phyloP scores from a whole-genome alignment of 2,888 invertebrate genomes.

The Notodonta ziczac region DNA sequence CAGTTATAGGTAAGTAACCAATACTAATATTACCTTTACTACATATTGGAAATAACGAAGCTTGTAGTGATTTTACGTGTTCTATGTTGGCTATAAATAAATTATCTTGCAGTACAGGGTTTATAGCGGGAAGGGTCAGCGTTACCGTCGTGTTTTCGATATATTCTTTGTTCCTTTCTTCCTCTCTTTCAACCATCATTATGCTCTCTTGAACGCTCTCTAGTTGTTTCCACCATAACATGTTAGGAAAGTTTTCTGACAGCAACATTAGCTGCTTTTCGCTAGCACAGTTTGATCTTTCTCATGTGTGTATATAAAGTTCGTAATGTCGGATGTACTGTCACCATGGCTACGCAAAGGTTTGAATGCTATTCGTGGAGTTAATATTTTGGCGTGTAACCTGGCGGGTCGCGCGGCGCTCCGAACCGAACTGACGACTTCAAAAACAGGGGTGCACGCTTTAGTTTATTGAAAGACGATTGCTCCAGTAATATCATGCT shows the following conservation, averaged over 20 bases:
- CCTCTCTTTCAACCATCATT: constrained; percentile 75
- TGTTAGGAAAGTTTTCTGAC: constrained; percentile 53
- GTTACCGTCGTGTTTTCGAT: constrained; percentile 69
- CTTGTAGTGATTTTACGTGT: constrained; percentile 87
- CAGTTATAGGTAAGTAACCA: not conserved
- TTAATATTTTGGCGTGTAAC: constrained; percentile 45
- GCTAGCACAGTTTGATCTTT: constrained; percentile 49
- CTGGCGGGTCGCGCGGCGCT: constrained; percentile 66
- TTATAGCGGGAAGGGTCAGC: constrained; percentile 64
- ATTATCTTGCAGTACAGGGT: constrained; percentile 71
- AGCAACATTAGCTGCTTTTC: constrained; percentile 44
- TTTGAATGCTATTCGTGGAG: constrained; percentile 47
- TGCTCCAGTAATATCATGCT: constrained; percentile 64
- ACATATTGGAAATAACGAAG: constrained; percentile 86
- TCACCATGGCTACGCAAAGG: constrained; percentile 72
- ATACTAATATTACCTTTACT: constrained; percentile 69
- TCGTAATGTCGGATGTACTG: constrained; percentile 46
- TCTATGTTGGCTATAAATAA: constrained; percentile 74
- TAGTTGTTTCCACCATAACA: constrained; percentile 83
- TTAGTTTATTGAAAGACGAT: constrained; percentile 68
- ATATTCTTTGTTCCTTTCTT: constrained; percentile 63
- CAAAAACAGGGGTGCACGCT: constrained; percentile 61
- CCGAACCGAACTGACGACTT: constrained; percentile 70
- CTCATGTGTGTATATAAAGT: constrained; percentile 49
- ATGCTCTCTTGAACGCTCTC: constrained; percentile 66